Base-by-base conservation (phyloP, 2,797 vertebrate species). In the Myripristis murdjan region DNA sequence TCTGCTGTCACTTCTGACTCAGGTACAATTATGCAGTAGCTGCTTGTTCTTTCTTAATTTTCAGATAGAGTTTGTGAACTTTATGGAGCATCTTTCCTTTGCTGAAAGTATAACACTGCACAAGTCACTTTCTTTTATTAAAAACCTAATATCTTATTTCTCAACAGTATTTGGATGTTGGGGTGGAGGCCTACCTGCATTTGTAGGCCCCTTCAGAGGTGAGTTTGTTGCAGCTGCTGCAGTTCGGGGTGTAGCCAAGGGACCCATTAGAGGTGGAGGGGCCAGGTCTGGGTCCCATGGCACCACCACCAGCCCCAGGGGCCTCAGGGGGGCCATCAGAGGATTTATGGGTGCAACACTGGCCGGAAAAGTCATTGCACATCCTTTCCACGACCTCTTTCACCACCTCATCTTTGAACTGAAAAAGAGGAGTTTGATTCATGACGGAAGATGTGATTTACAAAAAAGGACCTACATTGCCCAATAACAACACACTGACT, bases 361-460 rank as follows among this genome's bases (percentile, higher is more conserved):
- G 97, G 68, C 97, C 97, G 0, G 94, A 96, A 16, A 99, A 94
- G 90, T 97, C 96, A 67, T 92, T 96, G 75, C 97, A 98, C 93
- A 99, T 96, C 73, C 95, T 95, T 77, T 98, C 97, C 58, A 99
- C 98, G 0, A 97, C 98, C 83, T 99, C 98, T 84, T 96, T 96
- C 53, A 99, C 97, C 10, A 99, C 96, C 77, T 98, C 97, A 12
- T 98, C 97, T 89, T 98, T 97, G 79, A 99, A 99, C 98, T 99
- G 74, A 1, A 55, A 65, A 49, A 35, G 4, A 51, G n/a, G 4
- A 20, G 7, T 35, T 35, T 11, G 14, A 41, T 31, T 44, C 14
- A 35, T 24, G 23, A 10, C 22, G 3, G 3, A 3, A 5, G 8
- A 8, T 9, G 6, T 9, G 8, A 8, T 35, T 35, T 35, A 35